Conservation (phyloP, 2,113 vertebrate species). For the Aptenodytes forsteri region DNA sequence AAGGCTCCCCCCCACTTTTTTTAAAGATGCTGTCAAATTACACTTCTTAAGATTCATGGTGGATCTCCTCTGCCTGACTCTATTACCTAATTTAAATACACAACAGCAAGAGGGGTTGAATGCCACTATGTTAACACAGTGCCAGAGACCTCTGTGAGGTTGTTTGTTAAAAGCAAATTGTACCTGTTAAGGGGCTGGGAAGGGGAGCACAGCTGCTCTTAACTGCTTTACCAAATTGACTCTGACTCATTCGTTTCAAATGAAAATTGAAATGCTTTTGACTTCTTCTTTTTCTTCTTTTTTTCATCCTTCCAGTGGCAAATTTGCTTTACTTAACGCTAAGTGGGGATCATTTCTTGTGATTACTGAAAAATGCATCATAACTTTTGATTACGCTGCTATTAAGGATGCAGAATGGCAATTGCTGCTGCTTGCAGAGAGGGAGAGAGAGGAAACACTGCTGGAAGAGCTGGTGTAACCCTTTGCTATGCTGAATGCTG, state of each 20-base stretch:
- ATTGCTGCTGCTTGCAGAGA: constrained; percentile 56
- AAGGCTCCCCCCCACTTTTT: background rate
- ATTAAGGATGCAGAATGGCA: constrained; percentile 72
- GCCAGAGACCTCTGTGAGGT: constrained; percentile 59
- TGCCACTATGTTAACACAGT: constrained; percentile 63
- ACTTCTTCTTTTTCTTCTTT: constrained; percentile 46
- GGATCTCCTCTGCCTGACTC: constrained; percentile 51
- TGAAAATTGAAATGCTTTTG: constrained; percentile 77
- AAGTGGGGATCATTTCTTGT: constrained; percentile 80
- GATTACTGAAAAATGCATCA: constrained; percentile 81
- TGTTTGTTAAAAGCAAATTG: constrained; percentile 81
- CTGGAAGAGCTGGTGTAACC: constrained; percentile 52
- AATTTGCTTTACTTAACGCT: constrained; percentile 78
- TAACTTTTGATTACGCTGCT: constrained; percentile 77
- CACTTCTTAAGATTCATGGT: constrained; percentile 66
- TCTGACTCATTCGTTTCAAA: constrained; percentile 74
- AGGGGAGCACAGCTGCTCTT: constrained; percentile 62
- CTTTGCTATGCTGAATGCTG: background rate
- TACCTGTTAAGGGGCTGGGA: constrained; percentile 71
- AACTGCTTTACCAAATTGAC: constrained; percentile 76
- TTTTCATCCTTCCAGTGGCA: constrained; percentile 38
- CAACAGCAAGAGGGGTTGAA: constrained; percentile 61
- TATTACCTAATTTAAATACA: constrained; percentile 74
- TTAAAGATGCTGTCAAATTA: constrained; percentile 49
- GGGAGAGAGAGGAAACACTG: constrained; percentile 5